Base-by-base conservation (phyloP, 2,888 invertebrate genomes). In the Coelopa pilipes region DNA sequence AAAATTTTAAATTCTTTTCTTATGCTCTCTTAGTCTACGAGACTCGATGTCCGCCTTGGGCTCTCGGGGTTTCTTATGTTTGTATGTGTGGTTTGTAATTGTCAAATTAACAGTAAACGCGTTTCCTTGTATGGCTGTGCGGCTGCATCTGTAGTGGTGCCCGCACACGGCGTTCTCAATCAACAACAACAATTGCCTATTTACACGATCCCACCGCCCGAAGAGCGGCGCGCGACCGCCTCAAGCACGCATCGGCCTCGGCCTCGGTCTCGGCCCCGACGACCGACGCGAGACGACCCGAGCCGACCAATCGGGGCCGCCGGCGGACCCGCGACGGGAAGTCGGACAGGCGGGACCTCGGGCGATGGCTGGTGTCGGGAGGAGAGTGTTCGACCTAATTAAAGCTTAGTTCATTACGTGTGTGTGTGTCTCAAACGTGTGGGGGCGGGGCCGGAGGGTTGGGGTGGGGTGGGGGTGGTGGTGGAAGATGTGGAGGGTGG, bases 1-100 rank as follows among this genome's bases (percentile, higher is more conserved):
- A 71, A 71, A 71, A 71, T 71, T 55, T 71, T 53, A 71, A 71
- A 71, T 63, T 53, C 71, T 71, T 71, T 71, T 13, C 19, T 66
- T 66, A 49, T 59, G 17, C 59, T 68, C 59, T 68, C 57, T 57
- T 68, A 12, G 13, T 70, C 12, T 19, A 62, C n/a, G 60, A 11
- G 50, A 49, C 50, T 21, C 50, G 9, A 12, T 47, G 15, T 63
- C n/a, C 7, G 7, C 34, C 34, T 34, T 34, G 34, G 34, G 7
- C 7, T 34, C 34, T 34, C 34, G 2, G 34, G 34, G 34, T 4
- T 34, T 34, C 34, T 34, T 34, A 24, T 24, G 17, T 63, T 63
- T 21, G 15, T 66, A 4, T 50, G 15, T 66, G 66, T 47, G 21
- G 13, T 21, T 59, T n/a, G n/a, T n/a, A n/a, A n/a, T n/a, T n/a